Conservation (phyloP, 2,888 invertebrate genomes). For the Euzetes globulus region DNA sequence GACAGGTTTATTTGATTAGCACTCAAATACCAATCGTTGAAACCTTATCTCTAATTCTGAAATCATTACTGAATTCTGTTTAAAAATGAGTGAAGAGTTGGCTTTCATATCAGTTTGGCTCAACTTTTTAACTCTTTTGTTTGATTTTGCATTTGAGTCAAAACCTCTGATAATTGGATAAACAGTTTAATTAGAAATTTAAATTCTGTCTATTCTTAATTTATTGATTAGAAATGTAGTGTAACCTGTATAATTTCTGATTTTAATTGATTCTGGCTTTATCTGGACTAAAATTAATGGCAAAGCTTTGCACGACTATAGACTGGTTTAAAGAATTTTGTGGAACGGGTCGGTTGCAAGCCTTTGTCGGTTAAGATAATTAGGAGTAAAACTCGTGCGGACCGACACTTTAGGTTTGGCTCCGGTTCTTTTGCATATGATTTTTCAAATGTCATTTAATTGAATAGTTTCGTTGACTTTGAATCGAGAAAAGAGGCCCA, state of each 20-base stretch:
- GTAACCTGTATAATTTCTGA: no score
- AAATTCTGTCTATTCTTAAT: not conserved
- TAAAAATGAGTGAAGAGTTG: no score
- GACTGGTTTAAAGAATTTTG: not conserved
- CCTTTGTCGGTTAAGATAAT: not conserved
- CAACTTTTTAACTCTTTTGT: no score
- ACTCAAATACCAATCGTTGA: no score
- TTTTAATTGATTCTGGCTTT: no score
- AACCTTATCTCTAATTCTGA: no score
- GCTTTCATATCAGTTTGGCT: no score
- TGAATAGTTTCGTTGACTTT: conserved; percentile 6
- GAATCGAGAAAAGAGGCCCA: not conserved
- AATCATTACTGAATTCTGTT: no score
- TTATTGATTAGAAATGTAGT: not conserved
- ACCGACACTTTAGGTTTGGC: not conserved
- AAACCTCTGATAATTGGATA: no score
- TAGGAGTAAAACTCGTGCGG: not conserved
- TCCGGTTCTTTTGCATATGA: not conserved
- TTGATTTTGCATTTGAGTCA: no score
- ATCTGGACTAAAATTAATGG: no score
- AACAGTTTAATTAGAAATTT: not conserved
- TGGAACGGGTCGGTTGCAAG: conserved; percentile 3
- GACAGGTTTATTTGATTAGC: no score
- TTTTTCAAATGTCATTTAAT: not conserved
- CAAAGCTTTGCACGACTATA: not conserved